These are phyloP conservation scores for Apocrypta bakeri DNA, from an alignment of 1,140 invertebrate genomes.

Conservation along the genomic window DNA sequence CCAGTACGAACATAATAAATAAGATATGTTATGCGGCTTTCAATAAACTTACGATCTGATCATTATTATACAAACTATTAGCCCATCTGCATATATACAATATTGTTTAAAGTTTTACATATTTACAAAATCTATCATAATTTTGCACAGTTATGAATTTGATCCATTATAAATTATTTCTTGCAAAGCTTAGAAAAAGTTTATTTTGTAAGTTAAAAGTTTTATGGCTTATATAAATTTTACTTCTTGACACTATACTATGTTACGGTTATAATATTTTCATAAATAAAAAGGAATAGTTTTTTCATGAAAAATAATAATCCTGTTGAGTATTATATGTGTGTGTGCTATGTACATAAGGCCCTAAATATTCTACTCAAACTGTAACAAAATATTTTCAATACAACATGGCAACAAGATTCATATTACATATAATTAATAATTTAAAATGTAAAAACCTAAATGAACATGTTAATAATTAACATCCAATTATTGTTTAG, in stretches of 20 bases:
- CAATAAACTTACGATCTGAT: background rate
- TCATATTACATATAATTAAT: conserved; percentile 28
- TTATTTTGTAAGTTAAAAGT: conserved; percentile 3
- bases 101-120: conserved; percentile 36
- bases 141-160: background rate
- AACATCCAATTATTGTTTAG: background rate
- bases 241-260: conserved; percentile 42
- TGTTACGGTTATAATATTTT: conserved; percentile 43
- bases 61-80: conserved; percentile 40
- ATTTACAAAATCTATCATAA: conserved; percentile 39
- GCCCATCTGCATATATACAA: conserved; percentile 38
- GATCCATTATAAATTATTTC: conserved; percentile 10
- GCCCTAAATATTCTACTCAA: conserved; percentile 10
- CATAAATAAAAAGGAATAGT: conserved; percentile 28
- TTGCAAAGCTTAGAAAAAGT: conserved; percentile 28
- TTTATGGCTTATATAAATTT: conserved; percentile 30
- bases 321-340: conserved; percentile 47
- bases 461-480: background rate
- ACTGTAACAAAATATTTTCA: conserved; percentile 27
- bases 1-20: conserved; percentile 34
- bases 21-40: conserved; percentile 35
- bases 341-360: conserved; percentile 33
- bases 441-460: conserved; percentile 17
- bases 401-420: conserved; percentile 40
- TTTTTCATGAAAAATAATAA: conserved; percentile 48